phyloP scores from a whole-genome alignment of 2,888 invertebrate species.

The Odiellus spinosus region DNA sequence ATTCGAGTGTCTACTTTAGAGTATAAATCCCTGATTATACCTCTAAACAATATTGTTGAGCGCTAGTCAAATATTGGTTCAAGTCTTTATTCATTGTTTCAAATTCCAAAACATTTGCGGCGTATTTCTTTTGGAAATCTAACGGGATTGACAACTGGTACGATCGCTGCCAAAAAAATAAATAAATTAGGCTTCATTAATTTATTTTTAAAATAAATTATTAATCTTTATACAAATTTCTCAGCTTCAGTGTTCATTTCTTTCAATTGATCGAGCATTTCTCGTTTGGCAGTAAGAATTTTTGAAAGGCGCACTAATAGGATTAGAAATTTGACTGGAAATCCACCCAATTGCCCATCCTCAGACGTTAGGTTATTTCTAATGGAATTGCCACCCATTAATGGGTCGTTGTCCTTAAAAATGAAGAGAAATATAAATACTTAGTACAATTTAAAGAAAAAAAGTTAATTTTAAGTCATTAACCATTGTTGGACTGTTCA shows the following conservation, averaged over 20 bases:
- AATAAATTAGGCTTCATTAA: not conserved
- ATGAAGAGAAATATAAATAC: not conserved
- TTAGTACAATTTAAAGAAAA: too few species aligned
- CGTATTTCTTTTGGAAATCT: constrained; percentile 83
- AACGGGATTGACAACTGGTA: constrained; percentile 59
- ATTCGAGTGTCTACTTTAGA: too few species aligned
- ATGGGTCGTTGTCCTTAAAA: constrained; percentile 32
- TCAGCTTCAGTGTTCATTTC: constrained; percentile 84
- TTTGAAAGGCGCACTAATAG: constrained; percentile 65
- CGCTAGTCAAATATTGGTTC: constrained; percentile 64
- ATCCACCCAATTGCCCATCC: constrained; percentile 53
- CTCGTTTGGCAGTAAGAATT: constrained; percentile 62
- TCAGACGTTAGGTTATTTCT: constrained; percentile 26
- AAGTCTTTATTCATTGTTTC: constrained; percentile 80
- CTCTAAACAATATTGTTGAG: constrained; percentile 66
- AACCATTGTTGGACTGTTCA: too few species aligned
- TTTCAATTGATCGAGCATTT: constrained; percentile 58
- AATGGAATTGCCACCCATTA: constrained; percentile 29
- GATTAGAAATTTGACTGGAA: constrained; percentile 67
- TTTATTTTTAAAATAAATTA: too few species aligned
- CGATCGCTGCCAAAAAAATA: constrained; percentile 40
- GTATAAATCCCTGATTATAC: not conserved
- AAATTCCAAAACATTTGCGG: constrained; percentile 63
- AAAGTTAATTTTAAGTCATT: too few species aligned
- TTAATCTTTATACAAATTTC: constrained; percentile 41